These are phyloP conservation scores for Allygus modestus DNA, from an alignment of 2,888 invertebrate species.

Conservation along the genomic window DNA sequence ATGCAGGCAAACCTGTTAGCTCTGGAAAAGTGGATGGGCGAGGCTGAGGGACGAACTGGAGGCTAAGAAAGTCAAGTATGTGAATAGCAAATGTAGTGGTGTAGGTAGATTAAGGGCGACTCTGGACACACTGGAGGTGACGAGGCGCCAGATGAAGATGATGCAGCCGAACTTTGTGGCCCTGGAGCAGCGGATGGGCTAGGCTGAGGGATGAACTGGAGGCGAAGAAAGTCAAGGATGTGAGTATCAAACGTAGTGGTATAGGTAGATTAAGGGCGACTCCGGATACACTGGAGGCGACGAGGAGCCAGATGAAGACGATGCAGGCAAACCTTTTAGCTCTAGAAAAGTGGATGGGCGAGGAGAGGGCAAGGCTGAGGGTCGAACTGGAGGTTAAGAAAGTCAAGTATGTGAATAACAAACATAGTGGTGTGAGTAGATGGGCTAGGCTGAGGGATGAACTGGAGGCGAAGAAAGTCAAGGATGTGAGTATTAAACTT, in stretches of 20 bases:
- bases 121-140: conserved; percentile 86
- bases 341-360: conserved; percentile 80
- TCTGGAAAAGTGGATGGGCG: conserved; percentile 80
- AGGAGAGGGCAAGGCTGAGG: conserved; percentile 77
- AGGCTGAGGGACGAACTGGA: conserved; percentile 57
- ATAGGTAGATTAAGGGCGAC: too few species aligned
- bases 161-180: conserved; percentile 79
- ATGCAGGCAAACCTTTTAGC: conserved; percentile 79
- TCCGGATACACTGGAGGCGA: conserved; percentile 86
- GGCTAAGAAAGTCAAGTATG: conserved; percentile 57
- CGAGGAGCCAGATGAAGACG: conserved; percentile 87
- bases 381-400: conserved; percentile 58
- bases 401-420: conserved; percentile 45
- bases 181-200: conserved; percentile 84
- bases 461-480: conserved; percentile 55
- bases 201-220: too few species aligned
- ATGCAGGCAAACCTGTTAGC: conserved; percentile 79
- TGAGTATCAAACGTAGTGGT: too few species aligned
- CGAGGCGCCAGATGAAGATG: conserved; percentile 87
- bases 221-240: too few species aligned
- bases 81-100: not conserved
- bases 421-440: too few species aligned
- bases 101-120: too few species aligned
- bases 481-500: too few species aligned
- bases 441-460: conserved; percentile 49